Percentiles rank a stretch among this genome's conserved stretches.
Evolutionary conservation across 2,797 vertebrate species (phyloP).

Genomic region (Thunnus albacares): DNA sequence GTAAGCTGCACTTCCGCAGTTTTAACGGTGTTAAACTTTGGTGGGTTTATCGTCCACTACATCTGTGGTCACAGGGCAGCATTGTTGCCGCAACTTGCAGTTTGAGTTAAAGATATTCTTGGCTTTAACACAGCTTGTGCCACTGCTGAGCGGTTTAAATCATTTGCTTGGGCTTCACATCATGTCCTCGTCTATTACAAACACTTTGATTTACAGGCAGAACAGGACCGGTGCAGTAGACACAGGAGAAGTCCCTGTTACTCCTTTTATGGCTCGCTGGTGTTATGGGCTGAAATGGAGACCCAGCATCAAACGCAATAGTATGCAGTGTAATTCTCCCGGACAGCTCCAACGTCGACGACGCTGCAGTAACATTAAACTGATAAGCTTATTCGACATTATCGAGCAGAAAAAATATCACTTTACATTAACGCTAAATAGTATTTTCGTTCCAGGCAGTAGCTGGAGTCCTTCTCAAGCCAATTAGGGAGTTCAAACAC

Average conservation of each 20-base stretch:
- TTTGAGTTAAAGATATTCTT: constrained; percentile 30
- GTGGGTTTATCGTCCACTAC: background rate
- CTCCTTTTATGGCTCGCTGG: constrained; percentile 68
- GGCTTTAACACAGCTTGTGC: background rate
- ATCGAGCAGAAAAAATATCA: background rate
- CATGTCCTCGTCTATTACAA: background rate
- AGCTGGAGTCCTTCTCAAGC: constrained; percentile 13
- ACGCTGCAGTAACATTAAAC: background rate
- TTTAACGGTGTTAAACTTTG: background rate
- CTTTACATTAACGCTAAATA: background rate
- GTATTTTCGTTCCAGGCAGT: constrained; percentile 27
- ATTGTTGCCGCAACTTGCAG: constrained; percentile 17
- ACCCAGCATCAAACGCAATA: constrained; percentile 59
- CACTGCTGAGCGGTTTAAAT: constrained; percentile 6
- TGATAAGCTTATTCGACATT: background rate
- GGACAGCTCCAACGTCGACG: constrained; percentile 13
- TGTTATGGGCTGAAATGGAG: constrained; percentile 56
- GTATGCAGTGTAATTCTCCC: constrained; percentile 13
- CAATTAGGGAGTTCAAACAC: constrained; percentile 9
- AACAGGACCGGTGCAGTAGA: background rate
- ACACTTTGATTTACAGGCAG: background rate
- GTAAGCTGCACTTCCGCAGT: background rate
- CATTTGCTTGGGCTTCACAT: constrained; percentile 1
- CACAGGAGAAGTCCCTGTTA: background rate
- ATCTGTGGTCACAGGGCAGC: background rate